A percentile compares a stretch with the other conserved stretches of the same genome.
phyloP scores from a whole-genome alignment of 2,888 invertebrate species.

The Pimpla rufipes region DNA sequence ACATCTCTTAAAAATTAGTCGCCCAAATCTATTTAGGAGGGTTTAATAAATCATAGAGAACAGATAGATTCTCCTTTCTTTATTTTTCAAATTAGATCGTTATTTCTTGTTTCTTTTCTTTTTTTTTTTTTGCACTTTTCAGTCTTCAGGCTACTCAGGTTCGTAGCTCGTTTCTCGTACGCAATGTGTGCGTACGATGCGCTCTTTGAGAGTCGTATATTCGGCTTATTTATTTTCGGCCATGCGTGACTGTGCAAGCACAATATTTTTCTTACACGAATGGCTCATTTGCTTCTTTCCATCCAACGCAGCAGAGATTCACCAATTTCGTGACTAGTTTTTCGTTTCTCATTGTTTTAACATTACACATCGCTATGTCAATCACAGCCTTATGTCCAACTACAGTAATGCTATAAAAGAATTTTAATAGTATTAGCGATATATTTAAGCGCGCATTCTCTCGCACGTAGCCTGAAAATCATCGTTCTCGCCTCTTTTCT shows the following conservation, averaged over 20 bases:
- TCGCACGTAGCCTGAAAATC: conserved; percentile 55
- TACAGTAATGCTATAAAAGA: conserved; percentile 58
- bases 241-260: conserved; percentile 45
- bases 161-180: conserved; percentile 41
- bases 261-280: conserved; percentile 46
- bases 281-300: conserved; percentile 40
- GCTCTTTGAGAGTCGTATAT: conserved; percentile 2
- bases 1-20: not conserved
- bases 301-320: conserved; percentile 19
- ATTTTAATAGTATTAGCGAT: conserved; percentile 49
- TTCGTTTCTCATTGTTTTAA: conserved; percentile 20
- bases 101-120: conserved; percentile 58
- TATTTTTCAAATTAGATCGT: conserved; percentile 48
- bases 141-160: conserved; percentile 60
- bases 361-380: conserved; percentile 55
- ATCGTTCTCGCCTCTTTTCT: conserved; percentile 6
- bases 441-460: conserved; percentile 35
- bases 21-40: conserved; percentile 29
- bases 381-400: conserved; percentile 66
- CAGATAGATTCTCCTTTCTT: conserved; percentile 59
- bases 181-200: not conserved
- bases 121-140: conserved; percentile 57
- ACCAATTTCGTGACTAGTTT: conserved; percentile 62
- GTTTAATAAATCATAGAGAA: conserved; percentile 62
- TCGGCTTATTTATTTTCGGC: conserved; percentile 16